Evolutionary conservation across 2,113 vertebrate species (phyloP), one percentile per base, ranked within the genome.

Genomic region (Lutjanus erythropterus): DNA sequence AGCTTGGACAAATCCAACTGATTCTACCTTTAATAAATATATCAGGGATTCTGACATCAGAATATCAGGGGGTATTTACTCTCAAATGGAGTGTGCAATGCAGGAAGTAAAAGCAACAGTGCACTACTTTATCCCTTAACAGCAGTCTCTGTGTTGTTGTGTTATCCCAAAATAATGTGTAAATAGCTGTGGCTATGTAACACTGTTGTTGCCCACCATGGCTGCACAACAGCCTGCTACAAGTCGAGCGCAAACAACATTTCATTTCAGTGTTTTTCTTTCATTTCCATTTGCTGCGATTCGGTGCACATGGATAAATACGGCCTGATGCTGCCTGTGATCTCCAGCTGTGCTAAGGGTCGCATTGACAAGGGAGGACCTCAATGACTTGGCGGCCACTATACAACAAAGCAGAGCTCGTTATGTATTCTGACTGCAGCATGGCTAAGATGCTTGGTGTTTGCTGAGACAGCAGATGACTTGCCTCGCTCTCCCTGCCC

Each of bases 391-490:
- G 83, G 71, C 23, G n/a, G 61, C 66, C 50, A 50, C 56, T 35
- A n/a, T n/a, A 78, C 76, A 89, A 76, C 52, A 79, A 68, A 72
- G 50, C 67, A 25, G 64, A 61, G 44, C 72, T 75, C 52, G 73
- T 84, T 93, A 68, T 81, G 71, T 64, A 89, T 90, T 92, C 90
- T 56, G 79, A 77, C 73, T 65, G 87, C 84, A 59, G 82, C 49
- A 12, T 29, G 37, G 71, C 52, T 81, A 42, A 87, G 83, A 88
- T 66, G 64, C 83, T 84, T 69, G 84, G 74, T 89, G 89, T 95
- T 93, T 92, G 92, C 93, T 94, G 93, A 94, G 90, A 78, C 93
- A 91, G 93, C 93, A 94, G 85, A 91, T 87, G 88, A 93, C 80
- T 91, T 64, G 81, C 74, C 80, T 84, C 74, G 79, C 90, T 90